Conservation (phyloP, 2,888 invertebrate genomes). For the Xanthostigma xanthostigma region DNA sequence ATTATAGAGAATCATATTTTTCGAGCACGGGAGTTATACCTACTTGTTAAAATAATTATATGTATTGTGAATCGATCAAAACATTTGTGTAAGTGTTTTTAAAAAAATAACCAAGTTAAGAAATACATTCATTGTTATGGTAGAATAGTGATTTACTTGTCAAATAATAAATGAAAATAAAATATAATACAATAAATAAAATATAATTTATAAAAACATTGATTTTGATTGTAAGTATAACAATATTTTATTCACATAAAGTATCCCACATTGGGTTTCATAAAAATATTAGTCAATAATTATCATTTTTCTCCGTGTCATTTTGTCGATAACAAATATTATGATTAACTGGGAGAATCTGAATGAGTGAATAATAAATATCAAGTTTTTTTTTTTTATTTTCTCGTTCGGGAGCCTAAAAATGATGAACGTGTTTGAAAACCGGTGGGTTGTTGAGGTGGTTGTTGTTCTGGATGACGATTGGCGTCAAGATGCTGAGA, state of each 20-base stretch:
- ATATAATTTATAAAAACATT: not conserved
- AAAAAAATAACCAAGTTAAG: too few relatives aligned
- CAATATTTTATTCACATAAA: not conserved
- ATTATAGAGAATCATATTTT: too few relatives aligned
- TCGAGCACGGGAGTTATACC: too few relatives aligned
- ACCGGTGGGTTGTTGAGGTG: conserved; percentile 11
- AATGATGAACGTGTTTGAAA: not conserved
- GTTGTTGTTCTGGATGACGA: conserved; percentile 26
- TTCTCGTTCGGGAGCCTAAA: not conserved
- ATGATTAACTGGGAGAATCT: too few relatives aligned
- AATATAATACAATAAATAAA: not conserved
- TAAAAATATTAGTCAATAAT: not conserved
- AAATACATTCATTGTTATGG: too few relatives aligned
- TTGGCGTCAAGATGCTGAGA: conserved; percentile 47
- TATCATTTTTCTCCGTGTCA: not conserved
- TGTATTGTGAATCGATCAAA: too few relatives aligned
- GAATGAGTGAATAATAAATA: too few relatives aligned
- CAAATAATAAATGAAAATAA: not conserved
- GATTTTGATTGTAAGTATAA: not conserved
- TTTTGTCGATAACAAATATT: not conserved
- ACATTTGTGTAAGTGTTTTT: too few relatives aligned
- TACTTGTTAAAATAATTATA: too few relatives aligned
- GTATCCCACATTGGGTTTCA: not conserved
- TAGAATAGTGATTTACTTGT: too few relatives aligned
- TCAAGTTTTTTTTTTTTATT: not conserved